These are phyloP conservation scores for Pseudomyrmex cubaensis DNA, from an alignment of 1,140 invertebrate species.

Conservation along the genomic window DNA sequence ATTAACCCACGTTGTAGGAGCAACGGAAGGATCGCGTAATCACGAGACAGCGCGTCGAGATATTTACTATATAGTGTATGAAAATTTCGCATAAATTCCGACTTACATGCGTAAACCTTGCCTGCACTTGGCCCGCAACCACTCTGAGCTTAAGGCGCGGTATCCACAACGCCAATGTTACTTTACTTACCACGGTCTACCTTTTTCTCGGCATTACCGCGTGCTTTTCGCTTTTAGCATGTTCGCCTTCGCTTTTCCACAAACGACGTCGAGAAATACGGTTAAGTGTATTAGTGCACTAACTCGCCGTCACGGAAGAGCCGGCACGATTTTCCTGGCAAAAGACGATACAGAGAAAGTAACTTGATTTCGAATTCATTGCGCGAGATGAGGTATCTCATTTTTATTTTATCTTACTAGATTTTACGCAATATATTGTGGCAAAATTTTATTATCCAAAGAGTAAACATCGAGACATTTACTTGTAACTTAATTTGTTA, in stretches of 20 bases:
- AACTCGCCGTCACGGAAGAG: slow-evolving; percentile 9
- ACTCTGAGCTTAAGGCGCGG: slow-evolving; percentile 25
- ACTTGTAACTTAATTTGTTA: slow-evolving; percentile 6
- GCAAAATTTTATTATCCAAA: no score
- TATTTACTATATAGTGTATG: slow-evolving; percentile 45
- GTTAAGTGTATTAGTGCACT: slow-evolving; percentile 14
- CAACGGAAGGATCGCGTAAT: slow-evolving; percentile 40
- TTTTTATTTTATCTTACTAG: background rate
- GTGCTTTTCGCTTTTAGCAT: slow-evolving; percentile 34
- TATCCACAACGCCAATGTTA: background rate
- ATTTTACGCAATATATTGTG: no score
- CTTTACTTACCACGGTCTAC: background rate
- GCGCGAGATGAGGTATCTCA: background rate
- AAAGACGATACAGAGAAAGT: slow-evolving; percentile 19
- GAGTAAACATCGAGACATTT: background rate
- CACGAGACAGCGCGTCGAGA: slow-evolving; percentile 22
- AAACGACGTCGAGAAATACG: slow-evolving; percentile 1
- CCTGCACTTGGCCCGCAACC: background rate
- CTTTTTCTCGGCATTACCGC: slow-evolving; percentile 18
- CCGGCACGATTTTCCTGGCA: slow-evolving; percentile 16
- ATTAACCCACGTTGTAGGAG: slow-evolving; percentile 39
- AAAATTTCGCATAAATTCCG: slow-evolving; percentile 61
- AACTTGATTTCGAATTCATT: background rate
- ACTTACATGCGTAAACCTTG: slow-evolving; percentile 60
- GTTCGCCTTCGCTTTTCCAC: background rate